Evolutionary conservation across 2,888 invertebrate species (phyloP).

Genomic region (Unio pictorum): DNA sequence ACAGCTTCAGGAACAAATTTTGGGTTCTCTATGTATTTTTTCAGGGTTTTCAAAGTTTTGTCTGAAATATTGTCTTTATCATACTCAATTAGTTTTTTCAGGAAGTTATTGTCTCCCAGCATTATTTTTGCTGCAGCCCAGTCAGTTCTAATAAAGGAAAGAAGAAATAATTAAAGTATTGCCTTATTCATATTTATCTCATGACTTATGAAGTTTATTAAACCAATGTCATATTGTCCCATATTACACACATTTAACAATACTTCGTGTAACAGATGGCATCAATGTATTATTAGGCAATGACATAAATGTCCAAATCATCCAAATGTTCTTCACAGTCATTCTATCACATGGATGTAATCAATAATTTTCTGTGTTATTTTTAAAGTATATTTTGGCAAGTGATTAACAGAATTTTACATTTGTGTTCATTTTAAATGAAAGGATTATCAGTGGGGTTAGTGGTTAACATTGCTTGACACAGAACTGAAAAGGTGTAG

Average conservation of each 20-base stretch:
- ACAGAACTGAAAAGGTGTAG: too few species aligned
- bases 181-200: not conserved
- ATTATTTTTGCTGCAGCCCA: conserved; percentile 89
- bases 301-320: too few species aligned
- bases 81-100: conserved; percentile 86
- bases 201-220: too few species aligned
- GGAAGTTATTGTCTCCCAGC: conserved; percentile 86
- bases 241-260: not conserved
- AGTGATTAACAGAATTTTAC: too few species aligned
- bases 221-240: not conserved
- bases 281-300: not conserved
- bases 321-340: too few species aligned
- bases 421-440: too few species aligned
- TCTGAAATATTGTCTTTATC: conserved; percentile 91
- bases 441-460: too few species aligned
- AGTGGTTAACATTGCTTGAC: too few species aligned
- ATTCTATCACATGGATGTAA: too few species aligned
- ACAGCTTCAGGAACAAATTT: conserved; percentile 89
- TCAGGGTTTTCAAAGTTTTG: conserved; percentile 81
- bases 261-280: not conserved
- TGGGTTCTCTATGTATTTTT: conserved; percentile 86
- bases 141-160: conserved; percentile 78
- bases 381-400: too few species aligned
- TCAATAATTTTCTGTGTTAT: too few species aligned
- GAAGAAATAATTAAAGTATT: not conserved